phyloP scores from a whole-genome alignment of 2,113 vertebrate genomes.

The Bettongia penicillata region DNA sequence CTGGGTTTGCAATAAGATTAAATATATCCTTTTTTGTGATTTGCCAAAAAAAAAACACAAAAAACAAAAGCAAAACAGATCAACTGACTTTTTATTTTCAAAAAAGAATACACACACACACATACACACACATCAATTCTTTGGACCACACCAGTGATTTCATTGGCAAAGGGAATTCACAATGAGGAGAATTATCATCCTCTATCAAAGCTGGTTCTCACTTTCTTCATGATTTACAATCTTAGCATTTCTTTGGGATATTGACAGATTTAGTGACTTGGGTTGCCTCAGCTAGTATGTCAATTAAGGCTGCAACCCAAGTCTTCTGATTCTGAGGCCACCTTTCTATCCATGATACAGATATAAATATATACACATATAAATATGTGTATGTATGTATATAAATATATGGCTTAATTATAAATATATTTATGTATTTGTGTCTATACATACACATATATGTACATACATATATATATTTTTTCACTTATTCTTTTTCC shows the following conservation, averaged over 20 bases:
- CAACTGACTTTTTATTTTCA: constrained; percentile 51
- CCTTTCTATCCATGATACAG: not conserved
- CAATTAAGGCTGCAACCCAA: not conserved
- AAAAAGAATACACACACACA: not conserved
- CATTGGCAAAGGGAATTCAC: not conserved
- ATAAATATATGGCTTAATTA: no score
- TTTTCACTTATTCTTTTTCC: constrained; percentile 18
- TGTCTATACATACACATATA: not conserved
- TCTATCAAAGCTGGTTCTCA: not conserved
- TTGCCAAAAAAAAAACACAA: constrained; percentile 48
- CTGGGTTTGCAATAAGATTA: constrained; percentile 58
- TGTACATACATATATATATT: not conserved
- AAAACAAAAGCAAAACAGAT: constrained; percentile 40
- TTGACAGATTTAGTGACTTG: not conserved
- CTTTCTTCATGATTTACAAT: not conserved
- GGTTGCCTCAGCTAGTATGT: not conserved
- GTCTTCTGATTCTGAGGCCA: not conserved
- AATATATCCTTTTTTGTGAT: constrained; percentile 43
- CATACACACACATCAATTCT: no score
- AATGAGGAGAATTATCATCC: not conserved
- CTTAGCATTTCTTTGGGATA: not conserved
- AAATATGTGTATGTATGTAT: not conserved
- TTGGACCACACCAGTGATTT: not conserved
- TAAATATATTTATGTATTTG: not conserved
- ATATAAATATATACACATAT: not conserved